A percentile compares a stretch with the other conserved stretches of the same genome.
Evolutionary conservation across 1,140 invertebrate species (phyloP).

Genomic region (Andricus grossulariae): DNA sequence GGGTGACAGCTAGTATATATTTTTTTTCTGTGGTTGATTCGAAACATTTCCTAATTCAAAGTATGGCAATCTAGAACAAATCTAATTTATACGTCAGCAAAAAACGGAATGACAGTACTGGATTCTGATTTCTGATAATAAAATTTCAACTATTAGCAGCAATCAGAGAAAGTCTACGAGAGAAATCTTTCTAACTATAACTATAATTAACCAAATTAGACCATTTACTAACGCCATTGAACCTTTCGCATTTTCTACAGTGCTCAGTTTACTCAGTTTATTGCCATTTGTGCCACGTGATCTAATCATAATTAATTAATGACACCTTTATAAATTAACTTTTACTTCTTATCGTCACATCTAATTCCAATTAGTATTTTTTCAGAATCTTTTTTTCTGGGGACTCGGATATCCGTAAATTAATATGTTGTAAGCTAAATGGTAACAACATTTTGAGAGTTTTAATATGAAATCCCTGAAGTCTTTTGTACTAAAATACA

Average conservation of each 20-base stretch:
- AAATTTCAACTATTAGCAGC: neutral
- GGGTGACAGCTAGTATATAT: too few species aligned
- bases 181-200: slow-evolving; percentile 3
- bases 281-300: slow-evolving; percentile 2
- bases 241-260: slow-evolving; percentile 10
- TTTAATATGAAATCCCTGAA: too few species aligned
- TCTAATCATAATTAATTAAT: slow-evolving; percentile 27
- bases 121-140: too few species aligned
- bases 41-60: too few species aligned
- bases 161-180: slow-evolving; percentile 12
- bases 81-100: too few species aligned
- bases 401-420: too few species aligned
- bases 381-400: neutral
- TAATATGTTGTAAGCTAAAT: too few species aligned
- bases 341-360: neutral
- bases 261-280: neutral
- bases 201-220: slow-evolving; percentile 22
- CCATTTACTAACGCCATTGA: slow-evolving; percentile 4
- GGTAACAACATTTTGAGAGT: too few species aligned
- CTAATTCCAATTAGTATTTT: neutral
- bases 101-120: too few species aligned
- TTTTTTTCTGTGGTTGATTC: too few species aligned
- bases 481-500: too few species aligned
- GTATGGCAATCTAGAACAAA: too few species aligned
- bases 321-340: neutral